These are phyloP conservation scores for Carassius gibelio DNA, from an alignment of 2,113 vertebrate genomes.

Conservation along the genomic window DNA sequence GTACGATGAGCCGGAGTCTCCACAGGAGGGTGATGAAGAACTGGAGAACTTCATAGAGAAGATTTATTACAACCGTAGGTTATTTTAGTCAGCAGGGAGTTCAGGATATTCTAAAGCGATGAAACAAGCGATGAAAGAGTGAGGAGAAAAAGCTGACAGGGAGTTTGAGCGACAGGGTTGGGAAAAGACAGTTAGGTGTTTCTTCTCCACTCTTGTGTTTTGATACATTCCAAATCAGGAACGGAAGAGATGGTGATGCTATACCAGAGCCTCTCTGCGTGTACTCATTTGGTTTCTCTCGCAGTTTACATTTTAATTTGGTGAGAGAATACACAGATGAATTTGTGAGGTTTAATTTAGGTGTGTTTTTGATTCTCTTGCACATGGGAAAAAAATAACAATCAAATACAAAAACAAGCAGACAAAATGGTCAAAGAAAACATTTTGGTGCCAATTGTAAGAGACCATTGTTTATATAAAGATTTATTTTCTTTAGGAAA, in stretches of 20 bases:
- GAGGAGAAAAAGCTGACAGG: slow-evolving; percentile 63
- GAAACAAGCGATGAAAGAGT: slow-evolving; percentile 58
- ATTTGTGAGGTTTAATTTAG: slow-evolving; percentile 78
- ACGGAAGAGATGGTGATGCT: slow-evolving; percentile 60
- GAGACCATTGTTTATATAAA: slow-evolving; percentile 74
- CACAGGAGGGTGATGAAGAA: slow-evolving; percentile 82
- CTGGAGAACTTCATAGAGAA: slow-evolving; percentile 90
- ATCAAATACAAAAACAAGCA: neutral
- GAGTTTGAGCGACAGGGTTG: slow-evolving; percentile 55
- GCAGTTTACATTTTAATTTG: slow-evolving; percentile 78
- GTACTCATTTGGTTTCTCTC: slow-evolving; percentile 72
- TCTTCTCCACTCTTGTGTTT: slow-evolving; percentile 70
- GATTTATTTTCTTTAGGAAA: slow-evolving; percentile 62
- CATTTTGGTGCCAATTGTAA: slow-evolving; percentile 58
- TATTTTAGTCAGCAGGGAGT: slow-evolving; percentile 72
- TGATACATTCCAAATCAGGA: slow-evolving; percentile 70
- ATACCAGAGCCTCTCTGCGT: slow-evolving; percentile 67
- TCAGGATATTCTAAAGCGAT: slow-evolving; percentile 61
- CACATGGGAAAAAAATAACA: slow-evolving; percentile 53
- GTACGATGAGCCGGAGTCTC: slow-evolving; percentile 75
- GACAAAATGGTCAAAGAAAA: slow-evolving; percentile 24
- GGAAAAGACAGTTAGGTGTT: slow-evolving; percentile 70
- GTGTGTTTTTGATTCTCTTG: slow-evolving; percentile 73
- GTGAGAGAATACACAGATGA: slow-evolving; percentile 73
- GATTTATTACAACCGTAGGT: slow-evolving; percentile 85